These are phyloP conservation scores for Pagetopsis macropterus DNA, from an alignment of 2,797 vertebrate species.

Conservation along the genomic window DNA sequence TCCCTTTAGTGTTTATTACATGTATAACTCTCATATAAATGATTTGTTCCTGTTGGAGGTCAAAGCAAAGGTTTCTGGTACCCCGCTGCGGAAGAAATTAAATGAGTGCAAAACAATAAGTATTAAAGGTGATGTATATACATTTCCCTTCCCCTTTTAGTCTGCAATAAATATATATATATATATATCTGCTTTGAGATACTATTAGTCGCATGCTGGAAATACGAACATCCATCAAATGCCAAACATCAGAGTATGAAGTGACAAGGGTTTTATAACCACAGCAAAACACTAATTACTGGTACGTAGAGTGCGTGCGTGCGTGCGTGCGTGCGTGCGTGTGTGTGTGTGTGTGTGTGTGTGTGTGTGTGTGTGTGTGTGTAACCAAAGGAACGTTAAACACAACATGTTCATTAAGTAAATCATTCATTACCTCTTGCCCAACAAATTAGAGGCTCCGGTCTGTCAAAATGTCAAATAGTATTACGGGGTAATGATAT, in stretches of 20 bases:
- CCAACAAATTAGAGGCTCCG: constrained; percentile 22
- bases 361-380: too few relatives aligned
- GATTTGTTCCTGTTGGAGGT: constrained; percentile 36
- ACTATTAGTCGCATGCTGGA: background rate
- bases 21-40: constrained; percentile 17
- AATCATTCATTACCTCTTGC: constrained; percentile 40
- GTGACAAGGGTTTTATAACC: constrained; percentile 14
- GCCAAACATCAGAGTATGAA: constrained; percentile 13
- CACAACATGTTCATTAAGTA: constrained; percentile 24
- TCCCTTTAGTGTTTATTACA: constrained; percentile 16
- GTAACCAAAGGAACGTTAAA: constrained; percentile 29
- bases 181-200: background rate
- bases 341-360: too few relatives aligned
- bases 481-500: constrained; percentile 41
- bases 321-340: too few relatives aligned
- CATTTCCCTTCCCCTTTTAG: constrained; percentile 13
- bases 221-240: constrained; percentile 1
- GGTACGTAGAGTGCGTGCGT: background rate
- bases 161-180: constrained; percentile 3
- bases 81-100: background rate
- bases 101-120: constrained; percentile 2
- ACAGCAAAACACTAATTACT: constrained; percentile 28
- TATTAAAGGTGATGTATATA: background rate
- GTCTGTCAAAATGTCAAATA: constrained; percentile 35
- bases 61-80: constrained; percentile 20